Evolutionary conservation across 2,888 invertebrate genomes (phyloP).

Genomic region (Erebia ligea): DNA sequence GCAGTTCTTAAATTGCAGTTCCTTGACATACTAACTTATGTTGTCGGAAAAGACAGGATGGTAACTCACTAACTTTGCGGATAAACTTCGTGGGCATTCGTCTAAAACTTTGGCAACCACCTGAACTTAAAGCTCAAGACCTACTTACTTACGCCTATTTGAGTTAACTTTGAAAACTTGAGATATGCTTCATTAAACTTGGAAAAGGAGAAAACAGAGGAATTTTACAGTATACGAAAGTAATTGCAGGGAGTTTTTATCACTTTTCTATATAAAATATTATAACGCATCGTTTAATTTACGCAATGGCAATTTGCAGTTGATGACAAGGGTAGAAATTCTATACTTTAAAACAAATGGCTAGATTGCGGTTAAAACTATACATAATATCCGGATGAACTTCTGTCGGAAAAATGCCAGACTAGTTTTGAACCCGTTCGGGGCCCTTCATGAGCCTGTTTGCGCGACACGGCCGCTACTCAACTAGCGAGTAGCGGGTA

Average conservation of each 20-base stretch:
- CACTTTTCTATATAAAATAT: not conserved
- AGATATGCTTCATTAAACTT: not conserved
- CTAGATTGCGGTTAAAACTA: too few relatives aligned
- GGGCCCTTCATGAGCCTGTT: too few relatives aligned
- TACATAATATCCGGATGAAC: too few relatives aligned
- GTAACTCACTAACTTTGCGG: constrained; percentile 62
- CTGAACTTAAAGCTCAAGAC: constrained; percentile 49
- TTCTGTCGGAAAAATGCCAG: too few relatives aligned
- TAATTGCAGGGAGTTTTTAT: too few relatives aligned
- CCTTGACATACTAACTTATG: constrained; percentile 50
- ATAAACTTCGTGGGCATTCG: constrained; percentile 69
- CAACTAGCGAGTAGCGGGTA: too few relatives aligned
- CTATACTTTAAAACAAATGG: too few relatives aligned
- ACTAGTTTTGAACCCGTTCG: too few relatives aligned
- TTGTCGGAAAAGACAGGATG: constrained; percentile 53
- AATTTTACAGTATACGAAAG: not conserved
- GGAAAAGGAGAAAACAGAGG: not conserved
- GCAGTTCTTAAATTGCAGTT: constrained; percentile 55
- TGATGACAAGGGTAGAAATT: not conserved
- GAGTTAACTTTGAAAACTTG: constrained; percentile 30
- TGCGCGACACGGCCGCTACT: too few relatives aligned
- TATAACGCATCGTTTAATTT: not conserved
- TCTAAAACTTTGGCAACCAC: constrained; percentile 68
- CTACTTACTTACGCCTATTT: constrained; percentile 48
- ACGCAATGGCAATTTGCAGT: not conserved